These are phyloP conservation scores for Blastobasis adustella DNA, from an alignment of 2,888 invertebrate genomes.

Conservation along the genomic window DNA sequence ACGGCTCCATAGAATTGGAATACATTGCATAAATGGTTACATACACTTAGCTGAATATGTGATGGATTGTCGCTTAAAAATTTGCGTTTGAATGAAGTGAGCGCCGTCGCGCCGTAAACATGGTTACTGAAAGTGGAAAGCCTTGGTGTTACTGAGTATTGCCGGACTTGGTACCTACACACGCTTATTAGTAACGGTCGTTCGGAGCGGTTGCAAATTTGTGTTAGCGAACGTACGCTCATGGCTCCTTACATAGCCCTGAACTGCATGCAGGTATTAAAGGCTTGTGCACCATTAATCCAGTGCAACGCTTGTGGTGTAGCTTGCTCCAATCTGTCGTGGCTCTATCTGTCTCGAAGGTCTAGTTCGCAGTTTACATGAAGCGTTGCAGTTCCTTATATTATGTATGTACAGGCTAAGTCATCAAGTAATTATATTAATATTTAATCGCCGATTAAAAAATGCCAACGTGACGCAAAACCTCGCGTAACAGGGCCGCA, in stretches of 20 bases:
- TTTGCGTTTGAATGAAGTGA: slow-evolving; percentile 30
- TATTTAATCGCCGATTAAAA: too few species aligned
- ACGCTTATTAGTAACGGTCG: slow-evolving; percentile 42
- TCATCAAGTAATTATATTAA: too few species aligned
- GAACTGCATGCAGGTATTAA: too few species aligned
- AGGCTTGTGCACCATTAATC: too few species aligned
- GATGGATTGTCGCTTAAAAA: slow-evolving; percentile 23
- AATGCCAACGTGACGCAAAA: too few species aligned
- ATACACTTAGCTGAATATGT: neutral
- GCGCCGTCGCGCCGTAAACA: slow-evolving; percentile 33
- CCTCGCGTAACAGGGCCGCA: slow-evolving; percentile 12
- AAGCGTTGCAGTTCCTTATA: too few species aligned
- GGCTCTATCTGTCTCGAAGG: too few species aligned
- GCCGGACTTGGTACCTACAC: slow-evolving; percentile 25
- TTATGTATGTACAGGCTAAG: too few species aligned
- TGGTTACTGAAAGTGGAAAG: slow-evolving; percentile 61
- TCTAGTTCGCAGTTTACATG: too few species aligned
- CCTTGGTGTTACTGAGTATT: slow-evolving; percentile 63
- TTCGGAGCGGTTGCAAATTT: slow-evolving; percentile 42
- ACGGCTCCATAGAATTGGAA: neutral
- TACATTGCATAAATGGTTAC: neutral
- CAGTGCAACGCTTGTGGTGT: too few species aligned
- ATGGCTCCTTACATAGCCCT: neutral
- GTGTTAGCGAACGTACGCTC: slow-evolving; percentile 17
- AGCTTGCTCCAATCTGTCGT: too few species aligned